Conservation (phyloP, 2,888 invertebrate species). For the Cheilosia grossa region DNA sequence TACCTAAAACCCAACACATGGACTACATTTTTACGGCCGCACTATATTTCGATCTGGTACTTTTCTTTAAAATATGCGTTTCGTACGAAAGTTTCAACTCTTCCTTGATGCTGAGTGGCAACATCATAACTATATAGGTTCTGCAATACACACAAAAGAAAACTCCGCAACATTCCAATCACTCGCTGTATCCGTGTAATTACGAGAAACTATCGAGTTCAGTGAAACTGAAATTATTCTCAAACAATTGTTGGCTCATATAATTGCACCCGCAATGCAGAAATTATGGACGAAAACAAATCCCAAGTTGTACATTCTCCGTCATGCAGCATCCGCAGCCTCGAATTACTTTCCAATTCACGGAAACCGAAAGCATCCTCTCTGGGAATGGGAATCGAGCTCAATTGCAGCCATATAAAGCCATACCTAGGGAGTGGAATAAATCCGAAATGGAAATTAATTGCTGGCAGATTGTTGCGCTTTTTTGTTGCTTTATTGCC, state of each 20-base stretch:
- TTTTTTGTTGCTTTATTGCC: conserved; percentile 32
- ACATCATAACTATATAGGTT: background rate
- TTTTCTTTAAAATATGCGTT: too few relatives aligned
- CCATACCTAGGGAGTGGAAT: conserved; percentile 66
- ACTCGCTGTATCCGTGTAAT: background rate
- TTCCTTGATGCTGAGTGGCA: background rate
- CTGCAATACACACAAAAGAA: background rate
- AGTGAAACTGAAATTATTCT: conserved; percentile 62
- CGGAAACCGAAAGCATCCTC: conserved; percentile 74
- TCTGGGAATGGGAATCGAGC: conserved; percentile 68
- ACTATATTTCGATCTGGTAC: too few relatives aligned
- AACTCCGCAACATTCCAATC: background rate
- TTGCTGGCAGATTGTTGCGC: conserved; percentile 71
- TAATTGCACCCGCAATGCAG: conserved; percentile 64
- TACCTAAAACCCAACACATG: too few relatives aligned
- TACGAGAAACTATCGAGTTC: conserved; percentile 47
- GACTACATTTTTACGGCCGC: too few relatives aligned
- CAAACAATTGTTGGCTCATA: conserved; percentile 50
- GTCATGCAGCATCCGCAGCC: conserved; percentile 58
- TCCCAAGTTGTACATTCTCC: conserved; percentile 48
- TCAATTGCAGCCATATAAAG: conserved; percentile 61
- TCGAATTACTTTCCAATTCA: conserved; percentile 65
- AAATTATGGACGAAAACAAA: conserved; percentile 47
- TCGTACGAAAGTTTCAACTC: too few relatives aligned
- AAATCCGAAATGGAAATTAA: conserved; percentile 75